phyloP scores from a whole-genome alignment of 2,113 vertebrate species.

The Petrocephalus microphthalmus region DNA sequence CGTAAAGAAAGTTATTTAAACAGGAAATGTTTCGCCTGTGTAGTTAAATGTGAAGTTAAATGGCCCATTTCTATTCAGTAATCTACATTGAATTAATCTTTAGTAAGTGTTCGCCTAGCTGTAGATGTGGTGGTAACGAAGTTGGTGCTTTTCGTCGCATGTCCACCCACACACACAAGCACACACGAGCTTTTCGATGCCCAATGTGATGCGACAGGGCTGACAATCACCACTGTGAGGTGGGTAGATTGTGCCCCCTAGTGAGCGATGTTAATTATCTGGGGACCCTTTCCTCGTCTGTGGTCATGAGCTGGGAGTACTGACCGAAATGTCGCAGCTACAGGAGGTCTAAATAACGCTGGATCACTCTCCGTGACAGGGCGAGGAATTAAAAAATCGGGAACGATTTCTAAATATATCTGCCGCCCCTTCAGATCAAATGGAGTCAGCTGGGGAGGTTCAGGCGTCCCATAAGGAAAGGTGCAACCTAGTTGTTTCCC shows the following conservation, averaged over 20 bases:
- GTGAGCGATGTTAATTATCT: neutral
- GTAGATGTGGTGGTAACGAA: neutral
- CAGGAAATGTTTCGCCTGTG: neutral
- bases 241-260: neutral
- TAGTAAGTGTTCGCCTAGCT: neutral
- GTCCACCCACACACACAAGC: too few relatives aligned
- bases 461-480: neutral
- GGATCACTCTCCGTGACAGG: neutral
- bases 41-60: neutral
- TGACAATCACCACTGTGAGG: neutral
- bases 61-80: neutral
- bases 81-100: neutral
- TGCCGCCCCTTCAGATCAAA: neutral
- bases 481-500: neutral
- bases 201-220: neutral
- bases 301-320: neutral
- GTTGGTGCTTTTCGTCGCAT: neutral
- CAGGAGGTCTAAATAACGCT: neutral
- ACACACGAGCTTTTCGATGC: neutral
- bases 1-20: neutral
- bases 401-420: neutral
- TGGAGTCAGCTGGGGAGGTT: neutral
- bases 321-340: neutral
- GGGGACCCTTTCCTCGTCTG: neutral
- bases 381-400: neutral